Evolutionary conservation across 2,888 invertebrate species (phyloP).

Genomic region (Aporophyla lueneburgensis): DNA sequence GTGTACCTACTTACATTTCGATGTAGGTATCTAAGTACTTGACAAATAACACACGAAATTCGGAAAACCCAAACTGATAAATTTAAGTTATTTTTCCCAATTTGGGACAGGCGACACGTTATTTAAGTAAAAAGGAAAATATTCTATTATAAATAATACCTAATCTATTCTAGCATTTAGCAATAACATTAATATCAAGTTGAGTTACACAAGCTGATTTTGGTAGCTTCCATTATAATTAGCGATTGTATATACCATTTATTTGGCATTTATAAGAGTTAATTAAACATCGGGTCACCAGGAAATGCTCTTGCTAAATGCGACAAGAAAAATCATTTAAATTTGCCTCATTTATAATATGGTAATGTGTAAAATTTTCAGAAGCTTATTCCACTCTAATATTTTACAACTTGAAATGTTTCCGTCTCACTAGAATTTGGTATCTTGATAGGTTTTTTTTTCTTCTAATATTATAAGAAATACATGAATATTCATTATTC

Average conservation of each 20-base stretch:
- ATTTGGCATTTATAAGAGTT: constrained; percentile 36
- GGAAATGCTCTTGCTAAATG: constrained; percentile 23
- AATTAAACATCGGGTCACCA: constrained; percentile 22
- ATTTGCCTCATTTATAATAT: constrained; percentile 19
- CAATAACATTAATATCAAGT: neutral
- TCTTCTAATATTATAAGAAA: neutral
- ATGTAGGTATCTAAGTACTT: neutral
- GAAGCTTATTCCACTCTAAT: neutral
- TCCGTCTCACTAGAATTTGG: neutral
- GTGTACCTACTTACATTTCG: neutral
- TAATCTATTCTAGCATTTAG: constrained; percentile 13
- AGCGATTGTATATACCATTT: neutral
- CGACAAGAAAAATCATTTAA: constrained; percentile 40
- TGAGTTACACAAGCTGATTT: constrained; percentile 7
- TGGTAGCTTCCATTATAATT: constrained; percentile 4
- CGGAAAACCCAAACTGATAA: neutral
- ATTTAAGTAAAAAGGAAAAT: constrained; percentile 2
- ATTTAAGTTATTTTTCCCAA: neutral
- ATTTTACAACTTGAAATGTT: neutral
- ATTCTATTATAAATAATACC: neutral
- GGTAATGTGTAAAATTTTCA: neutral
- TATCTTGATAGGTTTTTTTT: neutral
- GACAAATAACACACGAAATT: neutral
- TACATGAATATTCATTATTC: neutral
- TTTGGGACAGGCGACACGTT: neutral